Percentiles rank a stretch among this genome's conserved stretches.
Evolutionary conservation across 2,113 vertebrate genomes (phyloP).

Genomic region (Poeciliopsis turrubarensis): DNA sequence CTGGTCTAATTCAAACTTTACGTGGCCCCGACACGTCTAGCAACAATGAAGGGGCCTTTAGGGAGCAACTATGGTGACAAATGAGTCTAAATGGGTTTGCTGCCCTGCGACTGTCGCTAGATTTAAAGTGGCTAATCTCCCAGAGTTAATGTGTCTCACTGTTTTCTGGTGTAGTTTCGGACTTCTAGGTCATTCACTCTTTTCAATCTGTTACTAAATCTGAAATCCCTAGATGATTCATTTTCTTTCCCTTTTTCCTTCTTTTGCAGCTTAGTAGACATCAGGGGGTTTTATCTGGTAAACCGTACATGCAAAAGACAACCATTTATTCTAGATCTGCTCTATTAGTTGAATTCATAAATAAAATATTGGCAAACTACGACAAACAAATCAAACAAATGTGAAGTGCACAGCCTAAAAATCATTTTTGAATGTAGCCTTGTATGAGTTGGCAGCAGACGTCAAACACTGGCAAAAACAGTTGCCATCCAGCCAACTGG

Average conservation of each 20-base stretch:
- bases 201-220: constrained; percentile 24
- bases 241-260: background rate
- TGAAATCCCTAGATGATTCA: constrained; percentile 23
- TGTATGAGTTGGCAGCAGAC: too few species aligned
- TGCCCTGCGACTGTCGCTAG: constrained; percentile 61
- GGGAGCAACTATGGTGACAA: constrained; percentile 69
- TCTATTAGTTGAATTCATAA: too few species aligned
- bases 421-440: too few species aligned
- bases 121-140: constrained; percentile 59
- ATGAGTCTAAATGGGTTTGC: constrained; percentile 56
- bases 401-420: too few species aligned
- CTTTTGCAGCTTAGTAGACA: too few species aligned
- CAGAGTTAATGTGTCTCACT: constrained; percentile 43
- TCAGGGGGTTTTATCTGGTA: too few species aligned
- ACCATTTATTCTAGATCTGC: too few species aligned
- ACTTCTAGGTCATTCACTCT: constrained; percentile 22
- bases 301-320: too few species aligned
- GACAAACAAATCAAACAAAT: too few species aligned
- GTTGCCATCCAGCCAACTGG: too few species aligned
- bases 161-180: constrained; percentile 51
- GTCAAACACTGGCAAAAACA: too few species aligned
- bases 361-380: too few species aligned
- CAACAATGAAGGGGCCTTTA: constrained; percentile 58
- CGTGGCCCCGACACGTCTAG: constrained; percentile 53
- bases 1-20: constrained; percentile 74